Conservation (phyloP, 2,888 invertebrate species). For the Chymomyza caudatula region DNA sequence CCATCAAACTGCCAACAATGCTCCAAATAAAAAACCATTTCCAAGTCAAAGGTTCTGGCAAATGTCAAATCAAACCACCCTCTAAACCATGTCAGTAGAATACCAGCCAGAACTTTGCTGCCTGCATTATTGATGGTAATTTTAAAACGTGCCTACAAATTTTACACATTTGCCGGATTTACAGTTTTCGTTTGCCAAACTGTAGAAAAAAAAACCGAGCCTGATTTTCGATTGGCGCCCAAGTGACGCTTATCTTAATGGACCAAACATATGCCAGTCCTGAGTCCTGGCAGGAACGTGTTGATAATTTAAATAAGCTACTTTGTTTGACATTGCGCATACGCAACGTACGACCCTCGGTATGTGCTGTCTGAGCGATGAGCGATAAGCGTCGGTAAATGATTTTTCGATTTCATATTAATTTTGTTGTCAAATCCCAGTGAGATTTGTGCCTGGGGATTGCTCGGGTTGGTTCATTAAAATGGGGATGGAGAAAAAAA, state of each 20-base stretch:
- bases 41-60: constrained; percentile 47
- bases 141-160: constrained; percentile 73
- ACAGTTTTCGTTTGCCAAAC: constrained; percentile 42
- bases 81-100: constrained; percentile 4
- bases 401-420: constrained; percentile 68
- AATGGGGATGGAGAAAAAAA: constrained; percentile 7
- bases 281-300: constrained; percentile 48
- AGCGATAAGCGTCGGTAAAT: constrained; percentile 65
- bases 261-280: constrained; percentile 67
- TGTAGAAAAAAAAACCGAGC: not conserved
- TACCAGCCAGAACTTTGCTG: constrained; percentile 17
- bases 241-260: constrained; percentile 68
- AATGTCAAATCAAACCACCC: constrained; percentile 49
- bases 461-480: constrained; percentile 47
- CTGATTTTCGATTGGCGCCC: constrained; percentile 45
- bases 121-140: constrained; percentile 70
- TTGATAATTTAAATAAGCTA: constrained; percentile 74
- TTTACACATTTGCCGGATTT: constrained; percentile 73
- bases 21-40: constrained; percentile 3
- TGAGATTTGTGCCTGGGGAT: constrained; percentile 43
- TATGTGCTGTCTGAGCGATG: constrained; percentile 36
- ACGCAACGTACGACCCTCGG: constrained; percentile 38
- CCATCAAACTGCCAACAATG: constrained; percentile 62
- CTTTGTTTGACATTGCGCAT: constrained; percentile 66
- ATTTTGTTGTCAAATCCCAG: constrained; percentile 62